A percentile compares a stretch with the other conserved stretches of the same genome.
Evolutionary conservation across 2,888 invertebrate genomes (phyloP).

Genomic region (Thyatira batis): DNA sequence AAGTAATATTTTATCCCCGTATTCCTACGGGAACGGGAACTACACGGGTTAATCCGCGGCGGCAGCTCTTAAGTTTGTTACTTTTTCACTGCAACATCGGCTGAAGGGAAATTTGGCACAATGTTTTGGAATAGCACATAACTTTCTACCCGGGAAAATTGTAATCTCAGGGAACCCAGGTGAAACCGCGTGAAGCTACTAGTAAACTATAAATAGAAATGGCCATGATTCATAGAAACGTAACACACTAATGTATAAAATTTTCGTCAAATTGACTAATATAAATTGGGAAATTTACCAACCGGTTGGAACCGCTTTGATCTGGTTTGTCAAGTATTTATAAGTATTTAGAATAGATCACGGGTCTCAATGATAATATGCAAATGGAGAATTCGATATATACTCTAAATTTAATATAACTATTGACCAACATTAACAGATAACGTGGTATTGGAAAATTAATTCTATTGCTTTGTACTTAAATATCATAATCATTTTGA

Average conservation of each 20-base stretch:
- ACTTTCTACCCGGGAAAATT: too few relatives aligned
- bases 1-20: too few relatives aligned
- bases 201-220: not conserved
- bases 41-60: too few relatives aligned
- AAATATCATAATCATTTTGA: not conserved
- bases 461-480: not conserved
- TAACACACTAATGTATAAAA: not conserved
- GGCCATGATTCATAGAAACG: not conserved
- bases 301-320: not conserved
- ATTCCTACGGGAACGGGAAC: too few relatives aligned
- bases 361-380: constrained; percentile 11
- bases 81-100: too few relatives aligned
- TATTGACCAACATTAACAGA: not conserved
- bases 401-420: not conserved
- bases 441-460: not conserved
- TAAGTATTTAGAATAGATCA: constrained; percentile 12
- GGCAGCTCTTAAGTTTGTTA: too few relatives aligned
- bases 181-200: too few relatives aligned
- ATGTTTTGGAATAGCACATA: too few relatives aligned
- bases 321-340: constrained; percentile 1
- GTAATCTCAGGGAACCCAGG: too few relatives aligned
- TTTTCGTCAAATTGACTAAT: not conserved
- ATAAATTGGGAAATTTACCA: not conserved
- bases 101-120: too few relatives aligned
- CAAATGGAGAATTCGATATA: not conserved